These are phyloP conservation scores for Malthinus flaveolus DNA, from an alignment of 2,888 invertebrate genomes.

Conservation along the genomic window DNA sequence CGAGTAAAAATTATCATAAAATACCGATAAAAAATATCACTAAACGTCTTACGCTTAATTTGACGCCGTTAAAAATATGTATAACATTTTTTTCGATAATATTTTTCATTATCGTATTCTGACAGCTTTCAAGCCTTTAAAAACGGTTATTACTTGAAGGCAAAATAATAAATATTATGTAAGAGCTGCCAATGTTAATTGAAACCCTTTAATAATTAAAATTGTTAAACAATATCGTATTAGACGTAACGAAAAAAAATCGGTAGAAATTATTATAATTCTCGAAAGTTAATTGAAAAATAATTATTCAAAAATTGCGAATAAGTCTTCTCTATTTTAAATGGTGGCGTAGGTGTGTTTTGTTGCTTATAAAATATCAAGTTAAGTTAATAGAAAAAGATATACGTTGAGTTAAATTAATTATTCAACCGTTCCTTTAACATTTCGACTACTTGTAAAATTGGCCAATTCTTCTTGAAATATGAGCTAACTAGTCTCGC, in stretches of 20 bases:
- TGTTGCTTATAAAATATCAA: slow-evolving; percentile 23
- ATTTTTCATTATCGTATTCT: background rate
- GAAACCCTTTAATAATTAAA: slow-evolving; percentile 6
- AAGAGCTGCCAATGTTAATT: slow-evolving; percentile 3
- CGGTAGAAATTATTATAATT: slow-evolving; percentile 21
- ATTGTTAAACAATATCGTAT: slow-evolving; percentile 2
- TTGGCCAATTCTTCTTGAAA: slow-evolving; percentile 23
- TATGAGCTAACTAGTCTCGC: slow-evolving; percentile 24
- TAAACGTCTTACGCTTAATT: no score
- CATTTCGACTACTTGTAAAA: slow-evolving; percentile 20
- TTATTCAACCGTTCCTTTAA: slow-evolving; percentile 20
- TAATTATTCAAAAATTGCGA: slow-evolving; percentile 21
- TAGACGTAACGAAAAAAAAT: slow-evolving; percentile 19
- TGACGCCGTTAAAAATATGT: no score
- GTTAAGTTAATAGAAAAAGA: slow-evolving; percentile 27
- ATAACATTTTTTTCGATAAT: no score
- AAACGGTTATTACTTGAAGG: background rate
- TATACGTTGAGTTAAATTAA: slow-evolving; percentile 24
- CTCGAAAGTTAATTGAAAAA: slow-evolving; percentile 22
- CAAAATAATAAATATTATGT: slow-evolving; percentile 4
- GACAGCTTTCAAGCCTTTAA: background rate
- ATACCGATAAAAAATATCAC: no score
- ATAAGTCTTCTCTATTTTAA: slow-evolving; percentile 22
- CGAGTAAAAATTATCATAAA: no score
- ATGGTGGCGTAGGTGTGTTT: slow-evolving; percentile 23